These are phyloP conservation scores for Fregetta grallaria DNA, from an alignment of 2,113 vertebrate species.

Conservation along the genomic window DNA sequence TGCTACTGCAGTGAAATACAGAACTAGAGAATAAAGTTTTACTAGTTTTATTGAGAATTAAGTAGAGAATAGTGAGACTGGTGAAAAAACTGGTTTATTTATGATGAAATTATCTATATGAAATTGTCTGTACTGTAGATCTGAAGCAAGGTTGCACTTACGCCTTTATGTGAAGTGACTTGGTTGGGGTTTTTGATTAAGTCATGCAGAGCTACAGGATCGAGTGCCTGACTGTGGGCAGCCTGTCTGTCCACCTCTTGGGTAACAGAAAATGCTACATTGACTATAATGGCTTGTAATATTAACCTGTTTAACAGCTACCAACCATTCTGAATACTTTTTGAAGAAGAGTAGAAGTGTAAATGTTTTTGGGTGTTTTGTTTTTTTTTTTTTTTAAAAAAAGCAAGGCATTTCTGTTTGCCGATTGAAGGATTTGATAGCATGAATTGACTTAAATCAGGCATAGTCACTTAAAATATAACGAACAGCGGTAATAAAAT, in stretches of 20 bases:
- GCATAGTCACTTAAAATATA: background rate
- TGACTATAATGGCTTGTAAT: background rate
- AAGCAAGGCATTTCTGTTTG: background rate
- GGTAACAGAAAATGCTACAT: background rate
- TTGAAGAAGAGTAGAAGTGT: background rate
- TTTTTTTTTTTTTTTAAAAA: background rate
- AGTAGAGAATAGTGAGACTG: background rate
- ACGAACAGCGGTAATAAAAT: background rate
- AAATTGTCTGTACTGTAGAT: background rate
- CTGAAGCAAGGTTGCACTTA: background rate
- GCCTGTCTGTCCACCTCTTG: background rate
- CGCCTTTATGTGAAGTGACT: background rate
- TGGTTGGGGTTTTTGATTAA: background rate
- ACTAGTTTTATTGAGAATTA: background rate
- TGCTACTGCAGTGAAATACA: background rate
- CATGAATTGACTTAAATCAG: background rate
- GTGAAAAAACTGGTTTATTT: background rate
- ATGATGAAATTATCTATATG: background rate
- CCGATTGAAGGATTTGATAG: background rate
- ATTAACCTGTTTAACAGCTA: background rate
- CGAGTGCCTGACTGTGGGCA: rapidly evolving
- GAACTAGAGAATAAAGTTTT: background rate
- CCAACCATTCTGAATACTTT: background rate
- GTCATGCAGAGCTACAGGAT: background rate
- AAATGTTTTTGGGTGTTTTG: background rate